phyloP scores from a whole-genome alignment of 2,797 vertebrate species.

The Macropodus opercularis region DNA sequence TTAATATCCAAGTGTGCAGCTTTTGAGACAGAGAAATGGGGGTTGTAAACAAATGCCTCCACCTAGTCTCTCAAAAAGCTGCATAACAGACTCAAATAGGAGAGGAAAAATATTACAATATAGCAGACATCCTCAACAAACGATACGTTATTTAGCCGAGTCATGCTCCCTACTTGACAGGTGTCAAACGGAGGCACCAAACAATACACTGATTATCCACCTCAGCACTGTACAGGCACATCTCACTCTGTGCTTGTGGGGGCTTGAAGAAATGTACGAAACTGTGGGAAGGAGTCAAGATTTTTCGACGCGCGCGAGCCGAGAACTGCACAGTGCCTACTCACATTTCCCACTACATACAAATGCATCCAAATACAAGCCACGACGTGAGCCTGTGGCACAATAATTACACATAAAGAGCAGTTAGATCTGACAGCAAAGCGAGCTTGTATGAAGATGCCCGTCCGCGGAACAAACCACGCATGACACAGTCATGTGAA shows the following conservation, averaged over 20 bases:
- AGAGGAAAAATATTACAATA: neutral
- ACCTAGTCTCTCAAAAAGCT: neutral
- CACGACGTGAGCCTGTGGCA: slow-evolving; percentile 17
- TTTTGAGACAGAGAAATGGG: slow-evolving; percentile 32
- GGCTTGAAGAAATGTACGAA: slow-evolving; percentile 49
- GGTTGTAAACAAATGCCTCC: slow-evolving; percentile 40
- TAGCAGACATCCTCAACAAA: neutral
- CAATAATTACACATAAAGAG: slow-evolving; percentile 38
- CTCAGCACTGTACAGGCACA: slow-evolving; percentile 19
- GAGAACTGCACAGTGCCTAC: slow-evolving; percentile 35
- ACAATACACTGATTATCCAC: slow-evolving; percentile 3
- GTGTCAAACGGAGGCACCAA: slow-evolving; percentile 5
- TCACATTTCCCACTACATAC: slow-evolving; percentile 38
- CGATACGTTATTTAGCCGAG: neutral
- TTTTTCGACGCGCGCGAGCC: slow-evolving; percentile 33
- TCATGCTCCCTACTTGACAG: slow-evolving; percentile 8
- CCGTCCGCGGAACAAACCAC: too few relatives aligned
- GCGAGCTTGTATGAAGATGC: neutral
- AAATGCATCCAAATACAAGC: slow-evolving; percentile 25
- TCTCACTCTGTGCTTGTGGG: slow-evolving; percentile 36
- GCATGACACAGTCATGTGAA: too few relatives aligned
- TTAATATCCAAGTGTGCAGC: slow-evolving; percentile 17
- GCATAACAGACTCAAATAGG: neutral
- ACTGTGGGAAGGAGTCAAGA: slow-evolving; percentile 27
- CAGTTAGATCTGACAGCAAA: slow-evolving; percentile 25